Conservation (phyloP, 2,888 invertebrate genomes). For the Diplolepis rosae region DNA sequence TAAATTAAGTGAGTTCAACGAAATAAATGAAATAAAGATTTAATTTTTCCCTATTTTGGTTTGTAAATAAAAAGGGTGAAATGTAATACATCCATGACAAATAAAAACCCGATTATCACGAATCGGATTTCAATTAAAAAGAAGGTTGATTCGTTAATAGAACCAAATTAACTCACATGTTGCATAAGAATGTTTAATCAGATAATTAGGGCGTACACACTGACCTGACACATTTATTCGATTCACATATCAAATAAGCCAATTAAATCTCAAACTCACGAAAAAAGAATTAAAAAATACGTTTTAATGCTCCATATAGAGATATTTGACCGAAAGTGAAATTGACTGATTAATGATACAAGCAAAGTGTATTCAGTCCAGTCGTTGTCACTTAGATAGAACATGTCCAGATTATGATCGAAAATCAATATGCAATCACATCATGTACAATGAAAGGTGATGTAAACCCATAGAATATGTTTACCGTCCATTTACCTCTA, state of each 20-base stretch:
- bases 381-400: neutral
- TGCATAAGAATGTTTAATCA: conserved; percentile 3
- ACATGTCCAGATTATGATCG: conserved; percentile 7
- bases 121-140: neutral
- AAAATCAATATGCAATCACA: neutral
- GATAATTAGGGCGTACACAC: conserved; percentile 9
- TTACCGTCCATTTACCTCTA: conserved; percentile 3
- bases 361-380: neutral
- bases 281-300: neutral
- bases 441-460: neutral
- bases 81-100: too few relatives aligned
- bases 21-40: too few relatives aligned
- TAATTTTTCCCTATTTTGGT: too few relatives aligned
- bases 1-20: too few relatives aligned
- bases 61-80: too few relatives aligned
- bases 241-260: neutral
- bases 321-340: conserved; percentile 10
- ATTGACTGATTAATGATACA: neutral
- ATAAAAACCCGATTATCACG: neutral
- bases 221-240: neutral
- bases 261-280: neutral
- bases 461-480: neutral
- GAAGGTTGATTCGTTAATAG: neutral
- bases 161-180: neutral
- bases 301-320: neutral